These are phyloP conservation scores for Albula glossodonta DNA, from an alignment of 2,113 vertebrate genomes.

Conservation along the genomic window DNA sequence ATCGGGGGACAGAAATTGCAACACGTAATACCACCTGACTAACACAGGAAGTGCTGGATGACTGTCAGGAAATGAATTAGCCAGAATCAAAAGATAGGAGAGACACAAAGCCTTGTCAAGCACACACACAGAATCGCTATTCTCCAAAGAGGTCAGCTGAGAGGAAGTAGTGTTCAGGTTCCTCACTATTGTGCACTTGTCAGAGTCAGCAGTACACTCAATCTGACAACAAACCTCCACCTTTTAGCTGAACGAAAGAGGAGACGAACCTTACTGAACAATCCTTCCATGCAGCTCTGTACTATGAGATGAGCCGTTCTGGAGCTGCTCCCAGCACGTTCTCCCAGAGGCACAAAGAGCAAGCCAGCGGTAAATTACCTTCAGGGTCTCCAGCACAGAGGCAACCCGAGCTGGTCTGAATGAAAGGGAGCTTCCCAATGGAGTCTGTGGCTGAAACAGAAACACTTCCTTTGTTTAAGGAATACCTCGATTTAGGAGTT, in stretches of 20 bases:
- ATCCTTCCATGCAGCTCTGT: conserved; percentile 55
- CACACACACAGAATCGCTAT: not conserved
- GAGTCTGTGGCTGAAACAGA: conserved; percentile 63
- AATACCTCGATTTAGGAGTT: conserved; percentile 44
- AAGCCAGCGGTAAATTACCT: conserved; percentile 58
- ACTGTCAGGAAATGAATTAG: conserved; percentile 57
- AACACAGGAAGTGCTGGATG: conserved; percentile 25
- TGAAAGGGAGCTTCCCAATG: conserved; percentile 48
- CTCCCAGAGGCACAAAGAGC: conserved; percentile 46
- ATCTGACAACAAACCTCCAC: not conserved
- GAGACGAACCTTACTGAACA: conserved; percentile 39
- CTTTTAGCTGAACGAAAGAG: conserved; percentile 24
- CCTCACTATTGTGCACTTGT: not conserved
- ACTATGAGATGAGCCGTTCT: conserved; percentile 50
- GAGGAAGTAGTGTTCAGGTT: conserved; percentile 11
- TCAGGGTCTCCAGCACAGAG: conserved; percentile 52
- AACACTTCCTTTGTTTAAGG: conserved; percentile 47
- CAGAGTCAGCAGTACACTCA: not conserved
- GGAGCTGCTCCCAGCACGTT: conserved; percentile 48
- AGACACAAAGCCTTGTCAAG: not conserved
- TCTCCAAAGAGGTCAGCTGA: conserved; percentile 2
- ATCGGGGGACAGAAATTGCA: not conserved
- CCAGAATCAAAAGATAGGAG: conserved; percentile 16
- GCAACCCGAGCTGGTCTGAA: conserved; percentile 55
- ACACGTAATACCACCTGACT: not conserved